A percentile compares a stretch with the other conserved stretches of the same genome.
Evolutionary conservation across 2,113 vertebrate genomes (phyloP).

Genomic region (Sander vitreus): DNA sequence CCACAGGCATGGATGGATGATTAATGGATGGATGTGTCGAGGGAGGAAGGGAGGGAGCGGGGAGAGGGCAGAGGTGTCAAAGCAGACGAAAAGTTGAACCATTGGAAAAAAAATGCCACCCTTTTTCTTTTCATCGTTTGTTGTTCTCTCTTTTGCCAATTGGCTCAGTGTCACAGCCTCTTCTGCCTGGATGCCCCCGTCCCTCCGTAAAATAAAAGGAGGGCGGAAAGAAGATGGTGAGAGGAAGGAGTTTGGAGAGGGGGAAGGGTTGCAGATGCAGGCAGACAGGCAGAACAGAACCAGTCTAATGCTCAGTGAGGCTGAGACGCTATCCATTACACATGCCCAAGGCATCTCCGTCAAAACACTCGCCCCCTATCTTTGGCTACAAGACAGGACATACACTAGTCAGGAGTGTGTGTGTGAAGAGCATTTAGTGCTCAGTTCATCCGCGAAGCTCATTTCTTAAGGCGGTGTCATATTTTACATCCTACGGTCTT

Average conservation of each 20-base stretch:
- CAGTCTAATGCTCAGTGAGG: constrained; percentile 67
- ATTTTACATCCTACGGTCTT: constrained; percentile 26
- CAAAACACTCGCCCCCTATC: constrained; percentile 42
- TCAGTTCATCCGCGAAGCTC: constrained; percentile 39
- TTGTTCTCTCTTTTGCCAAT: constrained; percentile 22
- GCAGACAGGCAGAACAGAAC: constrained; percentile 54
- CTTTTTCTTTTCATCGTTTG: constrained; percentile 1
- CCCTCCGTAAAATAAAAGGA: constrained; percentile 7
- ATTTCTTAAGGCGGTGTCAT: constrained; percentile 41
- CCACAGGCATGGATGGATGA: constrained; percentile 20
- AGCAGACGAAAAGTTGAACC: constrained; percentile 38
- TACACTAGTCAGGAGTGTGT: constrained; percentile 6
- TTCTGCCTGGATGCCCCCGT: constrained; percentile 53
- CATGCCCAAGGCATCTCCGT: constrained; percentile 59
- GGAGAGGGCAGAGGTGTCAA: constrained; percentile 16
- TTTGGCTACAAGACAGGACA: constrained; percentile 41
- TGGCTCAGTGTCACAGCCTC: constrained; percentile 50
- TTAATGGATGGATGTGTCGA: constrained; percentile 14
- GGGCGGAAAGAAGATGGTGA: constrained; percentile 30
- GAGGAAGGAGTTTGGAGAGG: not conserved
- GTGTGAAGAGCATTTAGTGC: constrained; percentile 15
- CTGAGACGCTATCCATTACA: constrained; percentile 66
- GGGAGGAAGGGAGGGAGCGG: constrained; percentile 19
- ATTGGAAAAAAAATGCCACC: constrained; percentile 10
- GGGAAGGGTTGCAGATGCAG: not conserved